These are phyloP conservation scores for Zeus faber DNA, from an alignment of 2,113 vertebrate genomes.

Conservation along the genomic window DNA sequence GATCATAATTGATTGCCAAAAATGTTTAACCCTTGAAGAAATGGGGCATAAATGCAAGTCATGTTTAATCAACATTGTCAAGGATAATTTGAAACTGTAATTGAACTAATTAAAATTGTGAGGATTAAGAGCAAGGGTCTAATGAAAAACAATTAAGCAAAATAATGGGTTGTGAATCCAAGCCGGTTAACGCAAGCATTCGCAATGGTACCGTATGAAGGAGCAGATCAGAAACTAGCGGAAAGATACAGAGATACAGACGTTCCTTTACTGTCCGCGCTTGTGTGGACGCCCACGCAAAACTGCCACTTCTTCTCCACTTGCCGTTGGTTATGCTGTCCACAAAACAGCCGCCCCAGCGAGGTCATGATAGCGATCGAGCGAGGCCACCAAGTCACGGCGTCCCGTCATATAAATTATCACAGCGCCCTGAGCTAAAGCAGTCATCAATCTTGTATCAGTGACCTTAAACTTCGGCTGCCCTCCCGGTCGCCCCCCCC, in stretches of 20 bases:
- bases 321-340: constrained; percentile 14
- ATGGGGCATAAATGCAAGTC: constrained; percentile 35
- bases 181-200: constrained; percentile 19
- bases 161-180: constrained; percentile 39
- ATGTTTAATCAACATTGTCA: constrained; percentile 49
- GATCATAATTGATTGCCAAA: constrained; percentile 30
- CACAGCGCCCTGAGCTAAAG: constrained; percentile 1
- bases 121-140: constrained; percentile 33
- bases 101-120: constrained; percentile 42
- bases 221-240: constrained; percentile 11
- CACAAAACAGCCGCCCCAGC: constrained; percentile 3
- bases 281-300: background rate
- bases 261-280: background rate
- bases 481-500: constrained; percentile 13
- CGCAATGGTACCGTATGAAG: constrained; percentile 17
- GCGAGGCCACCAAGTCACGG: background rate
- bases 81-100: constrained; percentile 46
- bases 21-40: constrained; percentile 30
- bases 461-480: constrained; percentile 20
- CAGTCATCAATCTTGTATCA: constrained; percentile 23
- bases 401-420: background rate
- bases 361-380: constrained; percentile 4
- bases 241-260: no score
- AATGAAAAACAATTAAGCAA: constrained; percentile 52
- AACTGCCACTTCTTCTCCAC: background rate